These are phyloP conservation scores for Diadumene lineata DNA, from an alignment of 92 coral and sea anemone species.

Conservation along the genomic window DNA sequence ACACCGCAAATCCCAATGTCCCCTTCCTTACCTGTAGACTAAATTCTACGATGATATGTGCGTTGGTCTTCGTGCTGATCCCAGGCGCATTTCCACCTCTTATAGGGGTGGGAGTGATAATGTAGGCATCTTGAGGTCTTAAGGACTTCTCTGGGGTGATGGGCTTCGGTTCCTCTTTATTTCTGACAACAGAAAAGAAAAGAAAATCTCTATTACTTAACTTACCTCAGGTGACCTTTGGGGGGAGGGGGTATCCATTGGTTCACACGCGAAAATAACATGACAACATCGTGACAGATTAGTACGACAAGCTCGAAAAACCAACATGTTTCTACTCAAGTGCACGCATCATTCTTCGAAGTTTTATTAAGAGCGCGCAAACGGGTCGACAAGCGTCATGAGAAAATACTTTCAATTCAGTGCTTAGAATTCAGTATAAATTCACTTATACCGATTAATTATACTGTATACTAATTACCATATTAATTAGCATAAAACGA, in stretches of 20 bases:
- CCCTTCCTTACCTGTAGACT: conserved; percentile 92
- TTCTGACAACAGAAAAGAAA: conserved; percentile 30
- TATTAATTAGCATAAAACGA: too few relatives aligned
- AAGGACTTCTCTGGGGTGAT: conserved; percentile 41
- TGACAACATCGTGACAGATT: background rate
- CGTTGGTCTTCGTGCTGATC: conserved; percentile 73
- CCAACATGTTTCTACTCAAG: background rate
- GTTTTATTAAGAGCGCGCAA: too few relatives aligned
- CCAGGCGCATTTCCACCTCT: conserved; percentile 85
- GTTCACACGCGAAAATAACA: background rate
- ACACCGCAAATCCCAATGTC: too few relatives aligned
- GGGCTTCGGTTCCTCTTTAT: conserved; percentile 26
- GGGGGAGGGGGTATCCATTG: too few relatives aligned
- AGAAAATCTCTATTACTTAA: background rate
- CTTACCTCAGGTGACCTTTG: background rate
- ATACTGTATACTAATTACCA: too few relatives aligned
- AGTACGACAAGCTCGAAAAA: background rate
- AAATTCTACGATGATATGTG: conserved; percentile 84
- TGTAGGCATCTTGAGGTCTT: conserved; percentile 50
- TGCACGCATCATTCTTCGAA: background rate
- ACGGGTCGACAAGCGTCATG: too few relatives aligned
- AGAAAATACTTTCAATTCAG: too few relatives aligned
- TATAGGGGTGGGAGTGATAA: conserved; percentile 63
- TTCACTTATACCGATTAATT: too few relatives aligned
- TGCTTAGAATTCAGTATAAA: too few relatives aligned